Base-by-base conservation (phyloP, 2,888 invertebrate genomes). In the Neria commutata region DNA sequence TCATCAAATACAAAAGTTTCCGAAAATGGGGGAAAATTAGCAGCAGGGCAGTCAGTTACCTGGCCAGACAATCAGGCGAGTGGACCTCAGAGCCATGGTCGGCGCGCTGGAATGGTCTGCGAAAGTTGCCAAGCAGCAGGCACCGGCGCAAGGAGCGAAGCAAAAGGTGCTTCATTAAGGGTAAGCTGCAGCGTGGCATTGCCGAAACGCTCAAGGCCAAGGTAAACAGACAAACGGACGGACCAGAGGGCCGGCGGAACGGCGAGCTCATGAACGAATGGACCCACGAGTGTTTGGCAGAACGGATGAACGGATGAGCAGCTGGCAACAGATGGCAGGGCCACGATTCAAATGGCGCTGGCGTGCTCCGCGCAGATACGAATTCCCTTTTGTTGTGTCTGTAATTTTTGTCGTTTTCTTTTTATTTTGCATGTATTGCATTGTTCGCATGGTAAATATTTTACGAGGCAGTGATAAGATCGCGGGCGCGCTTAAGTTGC, bases 11-110 rank as follows among this genome's bases (percentile, higher is more conserved):
- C 26, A 40, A 57, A 62, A 60, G 67, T 67, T 70, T 73, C 70
- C 68, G 71, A 71, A 73, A 42, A 73, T 73, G 72, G 67, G 66
- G 67, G 73, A 72, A 72, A 73, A 72, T 72, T 72, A 73, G 73
- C 71, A 17, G 14, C 25, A 37, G 25, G 14, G 8, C 60, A 48
- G 25, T 58, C 58, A 67, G 25, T 58, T 60, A 67, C 63, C 63
- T 63, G 62, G 72, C 72, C 72, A 72, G 72, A 72, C 72, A 72
- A 72, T 68, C 56, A 67, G 72, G 68, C 73, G 71, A 69, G 68
- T 63, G 73, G 71, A 69, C 71, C 4, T 37, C 4, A 37, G 11
- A 14, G 37, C 37, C 4, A 8, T 37, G 37, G 11, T 17, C 14
- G 5, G 26, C 16, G 33, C 49, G 3, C 14, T 19, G 6, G 10